phyloP scores from a whole-genome alignment of 1,140 invertebrate genomes.

The Sycophaga agraensis region DNA sequence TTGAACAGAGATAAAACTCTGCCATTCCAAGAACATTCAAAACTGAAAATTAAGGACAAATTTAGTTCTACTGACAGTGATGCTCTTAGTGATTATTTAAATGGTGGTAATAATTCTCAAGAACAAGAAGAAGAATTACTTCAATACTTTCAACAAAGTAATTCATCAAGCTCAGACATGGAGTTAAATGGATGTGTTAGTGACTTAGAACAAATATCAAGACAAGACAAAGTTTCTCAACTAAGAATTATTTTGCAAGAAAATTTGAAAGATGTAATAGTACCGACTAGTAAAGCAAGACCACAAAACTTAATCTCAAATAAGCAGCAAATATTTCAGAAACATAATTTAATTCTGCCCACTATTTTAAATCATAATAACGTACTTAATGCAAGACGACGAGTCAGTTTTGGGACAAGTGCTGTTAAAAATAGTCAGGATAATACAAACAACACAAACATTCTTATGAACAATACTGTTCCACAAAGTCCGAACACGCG shows the following conservation, averaged over 20 bases:
- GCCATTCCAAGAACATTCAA: constrained; percentile 40
- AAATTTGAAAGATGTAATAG: constrained; percentile 58
- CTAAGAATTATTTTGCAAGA: constrained; percentile 70
- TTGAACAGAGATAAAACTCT: constrained; percentile 43
- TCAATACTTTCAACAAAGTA: constrained; percentile 72
- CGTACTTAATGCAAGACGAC: constrained; percentile 47
- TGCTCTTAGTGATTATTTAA: constrained; percentile 75
- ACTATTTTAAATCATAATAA: constrained; percentile 46
- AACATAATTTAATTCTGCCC: constrained; percentile 48
- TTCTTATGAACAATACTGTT: constrained; percentile 48
- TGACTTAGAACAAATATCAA: constrained; percentile 45
- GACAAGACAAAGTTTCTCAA: constrained; percentile 71
- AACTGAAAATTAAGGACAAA: constrained; percentile 39
- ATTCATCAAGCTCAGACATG: constrained; percentile 50
- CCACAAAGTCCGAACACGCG: constrained; percentile 66
- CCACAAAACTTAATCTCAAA: constrained; percentile 36
- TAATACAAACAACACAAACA: constrained; percentile 2
- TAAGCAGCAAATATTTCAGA: constrained; percentile 39
- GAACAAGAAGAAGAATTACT: constrained; percentile 78
- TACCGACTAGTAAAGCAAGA: constrained; percentile 36
- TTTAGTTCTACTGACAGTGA: constrained; percentile 74
- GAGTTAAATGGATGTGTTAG: constrained; percentile 36
- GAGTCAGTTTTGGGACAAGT: constrained; percentile 66
- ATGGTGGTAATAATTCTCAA: constrained; percentile 73
- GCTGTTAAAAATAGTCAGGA: constrained; percentile 49